Conservation (phyloP, 2,888 invertebrate species). For the Eristalinus sepulchralis region DNA sequence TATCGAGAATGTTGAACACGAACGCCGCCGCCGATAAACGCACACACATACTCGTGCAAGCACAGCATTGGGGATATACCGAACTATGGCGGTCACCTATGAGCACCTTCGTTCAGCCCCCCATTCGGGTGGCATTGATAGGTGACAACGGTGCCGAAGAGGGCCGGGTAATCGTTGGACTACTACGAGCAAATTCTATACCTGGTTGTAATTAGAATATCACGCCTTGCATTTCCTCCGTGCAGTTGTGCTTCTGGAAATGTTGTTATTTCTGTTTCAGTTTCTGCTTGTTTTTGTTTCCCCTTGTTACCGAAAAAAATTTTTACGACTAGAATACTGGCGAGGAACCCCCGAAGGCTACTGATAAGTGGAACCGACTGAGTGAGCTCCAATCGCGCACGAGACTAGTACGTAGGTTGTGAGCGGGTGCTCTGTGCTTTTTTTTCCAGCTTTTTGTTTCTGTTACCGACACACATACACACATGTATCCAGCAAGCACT, state of each 20-base stretch:
- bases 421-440: conserved; percentile 11
- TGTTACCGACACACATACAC: neutral
- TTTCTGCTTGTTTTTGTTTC: conserved; percentile 2
- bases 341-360: neutral
- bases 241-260: conserved; percentile 24
- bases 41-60: neutral
- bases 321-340: neutral
- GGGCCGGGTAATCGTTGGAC: conserved; percentile 38
- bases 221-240: conserved; percentile 72
- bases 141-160: neutral
- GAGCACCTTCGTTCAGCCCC: neutral
- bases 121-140: conserved; percentile 5
- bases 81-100: neutral
- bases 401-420: neutral
- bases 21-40: neutral
- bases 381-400: conserved; percentile 14
- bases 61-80: neutral
- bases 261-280: conserved; percentile 6
- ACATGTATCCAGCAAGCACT: neutral
- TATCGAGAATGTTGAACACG: conserved; percentile 37
- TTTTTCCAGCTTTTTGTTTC: neutral
- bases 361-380: conserved; percentile 10
- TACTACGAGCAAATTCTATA: conserved; percentile 44
- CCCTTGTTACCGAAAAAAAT: neutral
- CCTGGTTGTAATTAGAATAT: conserved; percentile 61